Conservation (phyloP, 1,140 invertebrate species). For the Brachionus koreanus region DNA sequence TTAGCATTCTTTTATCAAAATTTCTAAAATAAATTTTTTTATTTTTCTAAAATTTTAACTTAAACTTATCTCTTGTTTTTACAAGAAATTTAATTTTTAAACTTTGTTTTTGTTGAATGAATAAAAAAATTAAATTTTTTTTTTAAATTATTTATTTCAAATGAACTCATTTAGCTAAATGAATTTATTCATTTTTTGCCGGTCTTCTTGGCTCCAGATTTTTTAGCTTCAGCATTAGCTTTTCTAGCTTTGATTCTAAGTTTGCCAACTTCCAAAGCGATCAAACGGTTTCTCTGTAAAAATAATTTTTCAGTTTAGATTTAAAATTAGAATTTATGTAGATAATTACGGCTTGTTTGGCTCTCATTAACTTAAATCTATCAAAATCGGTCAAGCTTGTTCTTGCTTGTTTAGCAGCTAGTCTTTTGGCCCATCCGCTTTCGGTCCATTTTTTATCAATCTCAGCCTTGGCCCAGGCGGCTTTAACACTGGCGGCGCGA, state of each 20-base stretch:
- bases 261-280: constrained; percentile 73
- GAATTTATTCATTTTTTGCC: constrained; percentile 31
- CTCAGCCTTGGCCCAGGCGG: constrained; percentile 73
- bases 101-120: not conserved
- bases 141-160: constrained; percentile 42
- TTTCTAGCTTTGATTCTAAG: constrained; percentile 68
- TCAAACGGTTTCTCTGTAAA: constrained; percentile 72
- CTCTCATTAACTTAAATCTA: constrained; percentile 85
- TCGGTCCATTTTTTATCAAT: constrained; percentile 59
- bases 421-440: constrained; percentile 61
- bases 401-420: constrained; percentile 75
- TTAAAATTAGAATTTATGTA: not conserved
- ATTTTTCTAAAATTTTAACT: too few species aligned
- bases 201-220: constrained; percentile 37
- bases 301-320: not conserved
- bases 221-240: constrained; percentile 48
- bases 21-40: not conserved
- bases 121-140: constrained; percentile 6
- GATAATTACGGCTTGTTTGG: constrained; percentile 66
- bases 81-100: not conserved
- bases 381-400: constrained; percentile 84
- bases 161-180: constrained; percentile 6
- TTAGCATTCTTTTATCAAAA: not conserved
- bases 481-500: constrained; percentile 75
- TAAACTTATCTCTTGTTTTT: not conserved